These are phyloP conservation scores for Drosophila aldrichi DNA, from an alignment of 2,888 invertebrate genomes.

Conservation along the genomic window DNA sequence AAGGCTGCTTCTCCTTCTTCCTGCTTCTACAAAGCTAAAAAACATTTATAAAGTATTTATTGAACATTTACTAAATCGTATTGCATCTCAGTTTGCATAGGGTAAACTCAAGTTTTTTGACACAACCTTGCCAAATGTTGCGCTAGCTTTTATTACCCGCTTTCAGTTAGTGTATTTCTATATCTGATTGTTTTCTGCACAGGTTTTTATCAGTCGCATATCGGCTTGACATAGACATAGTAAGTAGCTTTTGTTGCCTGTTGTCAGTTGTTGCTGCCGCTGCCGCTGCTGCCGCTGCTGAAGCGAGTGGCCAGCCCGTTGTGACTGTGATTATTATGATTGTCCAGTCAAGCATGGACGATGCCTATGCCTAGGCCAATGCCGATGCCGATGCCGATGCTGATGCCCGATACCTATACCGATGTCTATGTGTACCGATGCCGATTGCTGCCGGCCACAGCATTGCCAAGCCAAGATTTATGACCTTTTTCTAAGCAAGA, in stretches of 20 bases:
- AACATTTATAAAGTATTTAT: neutral
- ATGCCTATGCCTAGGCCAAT: conserved; percentile 48
- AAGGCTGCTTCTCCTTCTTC: too few species aligned
- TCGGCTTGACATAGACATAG: conserved; percentile 78
- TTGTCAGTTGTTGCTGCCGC: conserved; percentile 54
- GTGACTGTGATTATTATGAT: conserved; percentile 80
- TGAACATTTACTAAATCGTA: neutral
- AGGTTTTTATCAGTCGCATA: conserved; percentile 79
- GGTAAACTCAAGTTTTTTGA: neutral
- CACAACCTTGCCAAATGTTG: neutral
- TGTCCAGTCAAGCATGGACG: conserved; percentile 80
- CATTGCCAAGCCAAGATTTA: conserved; percentile 67
- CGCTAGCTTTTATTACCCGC: neutral
- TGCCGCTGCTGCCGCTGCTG: conserved; percentile 37
- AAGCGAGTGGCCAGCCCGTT: conserved; percentile 47
- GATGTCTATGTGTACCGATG: conserved; percentile 19
- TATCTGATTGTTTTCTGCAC: conserved; percentile 68
- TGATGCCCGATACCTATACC: conserved; percentile 40
- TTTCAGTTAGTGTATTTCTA: conserved; percentile 58
- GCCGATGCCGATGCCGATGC: conserved; percentile 32
- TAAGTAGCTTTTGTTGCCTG: conserved; percentile 79
- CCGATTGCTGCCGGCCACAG: conserved; percentile 55
- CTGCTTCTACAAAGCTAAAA: too few species aligned
- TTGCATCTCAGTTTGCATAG: neutral
- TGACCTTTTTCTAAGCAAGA: conserved; percentile 70